Conservation (phyloP, 1,140 invertebrate genomes). For the Macrocentrus cingulum region DNA sequence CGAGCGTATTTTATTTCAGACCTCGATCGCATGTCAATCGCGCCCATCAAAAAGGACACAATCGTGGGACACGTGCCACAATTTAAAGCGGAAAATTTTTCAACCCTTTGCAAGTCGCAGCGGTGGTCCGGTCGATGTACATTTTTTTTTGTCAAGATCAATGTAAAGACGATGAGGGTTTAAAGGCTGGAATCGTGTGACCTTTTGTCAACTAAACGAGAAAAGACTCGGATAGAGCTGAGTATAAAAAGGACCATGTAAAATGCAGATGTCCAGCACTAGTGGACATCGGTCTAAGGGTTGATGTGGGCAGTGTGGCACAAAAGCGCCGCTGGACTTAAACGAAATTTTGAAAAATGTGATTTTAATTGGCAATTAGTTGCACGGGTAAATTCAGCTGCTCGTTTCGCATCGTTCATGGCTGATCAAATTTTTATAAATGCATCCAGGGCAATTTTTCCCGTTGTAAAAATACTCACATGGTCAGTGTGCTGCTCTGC, state of each 20-base stretch:
- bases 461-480: too few relatives aligned
- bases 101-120: neutral
- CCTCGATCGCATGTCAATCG: neutral
- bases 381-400: slow-evolving; percentile 48
- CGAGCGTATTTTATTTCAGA: neutral
- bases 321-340: neutral
- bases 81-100: slow-evolving; percentile 6
- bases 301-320: neutral
- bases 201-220: neutral
- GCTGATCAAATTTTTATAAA: too few relatives aligned
- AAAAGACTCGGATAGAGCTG: neutral
- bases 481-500: too few relatives aligned
- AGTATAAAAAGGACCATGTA: neutral
- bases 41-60: neutral
- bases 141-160: neutral
- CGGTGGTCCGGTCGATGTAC: neutral
- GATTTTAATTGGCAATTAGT: slow-evolving; percentile 59
- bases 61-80: slow-evolving; percentile 15
- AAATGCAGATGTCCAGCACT: slow-evolving; percentile 19
- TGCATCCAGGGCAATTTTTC: too few relatives aligned
- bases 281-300: neutral
- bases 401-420: slow-evolving; percentile 15
- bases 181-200: neutral
- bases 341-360: slow-evolving; percentile 44
- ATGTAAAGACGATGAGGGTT: neutral